A percentile compares a stretch with the other conserved stretches of the same genome.
Evolutionary conservation across 2,797 vertebrate species (phyloP).

Genomic region (Gymnodraco acuticeps): DNA sequence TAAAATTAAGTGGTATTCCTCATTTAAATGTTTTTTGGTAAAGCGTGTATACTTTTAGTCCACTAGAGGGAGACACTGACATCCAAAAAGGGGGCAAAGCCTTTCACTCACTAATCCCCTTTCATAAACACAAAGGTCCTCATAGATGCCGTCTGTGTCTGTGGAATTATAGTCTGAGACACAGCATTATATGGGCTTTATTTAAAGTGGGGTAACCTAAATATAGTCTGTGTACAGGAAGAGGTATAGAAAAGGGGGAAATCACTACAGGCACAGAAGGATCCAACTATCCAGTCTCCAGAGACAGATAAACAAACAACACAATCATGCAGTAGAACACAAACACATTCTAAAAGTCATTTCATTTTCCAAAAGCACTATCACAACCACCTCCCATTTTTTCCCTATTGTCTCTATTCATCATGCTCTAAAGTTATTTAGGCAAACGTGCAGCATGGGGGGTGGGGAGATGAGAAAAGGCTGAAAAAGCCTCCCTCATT

Average conservation of each 20-base stretch:
- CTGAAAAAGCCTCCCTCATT: slow-evolving; percentile 41
- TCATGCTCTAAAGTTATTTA: slow-evolving; percentile 6
- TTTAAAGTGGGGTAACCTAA: slow-evolving; percentile 57
- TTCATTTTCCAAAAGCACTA: slow-evolving; percentile 21
- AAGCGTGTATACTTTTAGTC: slow-evolving; percentile 11
- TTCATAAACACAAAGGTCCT: slow-evolving; percentile 58
- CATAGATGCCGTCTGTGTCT: slow-evolving; percentile 56
- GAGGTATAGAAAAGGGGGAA: slow-evolving; percentile 40
- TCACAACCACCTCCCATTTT: slow-evolving; percentile 11
- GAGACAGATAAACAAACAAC: slow-evolving; percentile 60
- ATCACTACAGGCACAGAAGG: slow-evolving; percentile 60
- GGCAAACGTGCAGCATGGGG: slow-evolving; percentile 9
- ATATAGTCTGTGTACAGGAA: slow-evolving; percentile 35
- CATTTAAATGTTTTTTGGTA: slow-evolving; percentile 8
- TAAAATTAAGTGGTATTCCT: neutral
- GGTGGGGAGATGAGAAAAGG: slow-evolving; percentile 23
- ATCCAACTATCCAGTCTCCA: slow-evolving; percentile 69
- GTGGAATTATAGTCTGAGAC: slow-evolving; percentile 65
- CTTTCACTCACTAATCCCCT: slow-evolving; percentile 63
- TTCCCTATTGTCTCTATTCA: slow-evolving; percentile 10
- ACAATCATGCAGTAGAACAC: slow-evolving; percentile 66
- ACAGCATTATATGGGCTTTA: slow-evolving; percentile 57
- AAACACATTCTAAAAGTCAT: slow-evolving; percentile 32
- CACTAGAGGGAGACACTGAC: slow-evolving; percentile 78
- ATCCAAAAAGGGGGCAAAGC: slow-evolving; percentile 45